Evolutionary conservation across 2,888 invertebrate species (phyloP), one percentile per base, ranked within the genome.

Genomic region (Cerastoderma edule): DNA sequence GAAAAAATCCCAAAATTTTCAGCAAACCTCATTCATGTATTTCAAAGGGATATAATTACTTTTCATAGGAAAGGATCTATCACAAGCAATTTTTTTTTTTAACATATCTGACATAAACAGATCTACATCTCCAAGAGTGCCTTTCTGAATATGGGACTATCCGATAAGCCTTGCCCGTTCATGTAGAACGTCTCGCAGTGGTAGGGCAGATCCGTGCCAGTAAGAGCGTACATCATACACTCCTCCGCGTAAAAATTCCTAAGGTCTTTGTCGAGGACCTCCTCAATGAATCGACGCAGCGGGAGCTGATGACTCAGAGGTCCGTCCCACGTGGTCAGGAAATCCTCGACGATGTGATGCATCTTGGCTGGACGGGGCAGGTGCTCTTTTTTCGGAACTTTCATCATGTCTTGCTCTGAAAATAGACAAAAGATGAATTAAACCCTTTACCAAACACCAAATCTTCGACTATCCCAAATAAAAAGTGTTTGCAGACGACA

Each of bases 271-370:
- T 81, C 79, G 0, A 90, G 65, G 27, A 87, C 77, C 48, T 84
- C 83, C 79, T 90, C 90, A 13, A 90, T 57, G 75, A 87, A 90
- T 10, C 89, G 85, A n/a, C 93, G 79, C 3, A 93, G 86, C 0
- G 93, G 93, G 19, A 92, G 85, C 50, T 93, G 80, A 83, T 93
- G 93, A 48, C 89, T 89, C 22, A 75, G 72, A 1, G 90, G 91
- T 0, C 89, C 91, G 63, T 92, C 91, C 93, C 93, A 93, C 0
- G 80, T 71, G 0, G 93, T 93, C 8, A 93, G 89, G 84, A 93
- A 93, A 80, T 93, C 93, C 84, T 93, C 93, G 16, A 93, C 88
- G 4, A 93, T 89, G 84, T 93, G 93, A 80, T 93, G 93, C 10
- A 93, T 69, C 2, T 84, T 78, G 10, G 84, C 82, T 1, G 93